Evolutionary conservation across 2,888 invertebrate genomes (phyloP).

Genomic region (Drosophila limbata): DNA sequence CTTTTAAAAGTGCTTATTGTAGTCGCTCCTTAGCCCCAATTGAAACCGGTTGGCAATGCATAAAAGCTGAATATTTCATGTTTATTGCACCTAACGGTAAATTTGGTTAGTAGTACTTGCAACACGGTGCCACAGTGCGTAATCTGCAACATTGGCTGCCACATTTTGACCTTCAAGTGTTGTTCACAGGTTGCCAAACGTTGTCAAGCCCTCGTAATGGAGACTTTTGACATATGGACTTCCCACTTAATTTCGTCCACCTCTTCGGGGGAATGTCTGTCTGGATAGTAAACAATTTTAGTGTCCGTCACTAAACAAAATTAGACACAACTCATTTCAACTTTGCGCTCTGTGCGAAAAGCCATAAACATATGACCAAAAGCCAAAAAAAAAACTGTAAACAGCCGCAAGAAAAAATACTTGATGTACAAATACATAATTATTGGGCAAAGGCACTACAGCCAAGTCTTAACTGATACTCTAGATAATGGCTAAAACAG

Average conservation of each 20-base stretch:
- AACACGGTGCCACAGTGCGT: slow-evolving; percentile 14
- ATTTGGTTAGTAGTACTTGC: background rate
- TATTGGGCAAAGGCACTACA: slow-evolving; percentile 38
- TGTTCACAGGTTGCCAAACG: slow-evolving; percentile 31
- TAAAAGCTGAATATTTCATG: background rate
- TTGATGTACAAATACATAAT: slow-evolving; percentile 37
- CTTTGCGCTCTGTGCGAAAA: slow-evolving; percentile 56
- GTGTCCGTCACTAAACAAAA: slow-evolving; percentile 62
- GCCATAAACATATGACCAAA: slow-evolving; percentile 47
- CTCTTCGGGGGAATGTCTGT: background rate
- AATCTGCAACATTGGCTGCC: slow-evolving; percentile 42
- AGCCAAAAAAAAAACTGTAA: slow-evolving; percentile 46
- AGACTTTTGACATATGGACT: slow-evolving; percentile 55
- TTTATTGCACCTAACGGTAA: background rate
- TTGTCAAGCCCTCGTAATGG: slow-evolving; percentile 25
- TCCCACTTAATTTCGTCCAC: background rate
- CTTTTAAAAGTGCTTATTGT: slow-evolving; percentile 3
- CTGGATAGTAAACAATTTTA: slow-evolving; percentile 65
- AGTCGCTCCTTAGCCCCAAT: slow-evolving; percentile 11
- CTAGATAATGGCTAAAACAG: slow-evolving; percentile 14
- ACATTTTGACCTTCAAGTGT: slow-evolving; percentile 59
- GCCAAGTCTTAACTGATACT: slow-evolving; percentile 31
- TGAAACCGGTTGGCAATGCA: slow-evolving; percentile 35
- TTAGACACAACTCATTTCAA: slow-evolving; percentile 66
- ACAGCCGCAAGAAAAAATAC: slow-evolving; percentile 44